Conservation (phyloP, 2,797 vertebrate genomes). For the Rhinophrynus dorsalis region DNA sequence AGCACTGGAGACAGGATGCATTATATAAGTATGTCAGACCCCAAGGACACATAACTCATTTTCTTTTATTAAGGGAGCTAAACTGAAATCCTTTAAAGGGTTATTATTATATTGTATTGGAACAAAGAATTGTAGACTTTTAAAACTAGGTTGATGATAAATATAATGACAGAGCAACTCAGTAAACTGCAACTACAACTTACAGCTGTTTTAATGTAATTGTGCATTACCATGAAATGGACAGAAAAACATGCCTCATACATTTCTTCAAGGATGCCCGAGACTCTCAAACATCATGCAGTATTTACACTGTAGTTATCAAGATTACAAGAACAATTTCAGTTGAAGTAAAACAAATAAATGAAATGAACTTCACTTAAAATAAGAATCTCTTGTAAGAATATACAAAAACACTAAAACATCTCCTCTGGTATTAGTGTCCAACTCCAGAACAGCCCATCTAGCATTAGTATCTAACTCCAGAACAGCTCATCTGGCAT, state of each 20-base stretch:
- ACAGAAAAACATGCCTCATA: slow-evolving; percentile 1
- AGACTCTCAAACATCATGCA: neutral
- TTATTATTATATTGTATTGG: slow-evolving; percentile 23
- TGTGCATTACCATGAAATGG: slow-evolving; percentile 12
- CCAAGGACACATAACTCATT: slow-evolving; percentile 47
- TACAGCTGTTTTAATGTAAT: slow-evolving; percentile 10
- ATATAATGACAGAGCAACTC: slow-evolving; percentile 20
- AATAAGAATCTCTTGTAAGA: no score
- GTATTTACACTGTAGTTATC: neutral
- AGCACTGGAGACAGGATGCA: slow-evolving; percentile 28
- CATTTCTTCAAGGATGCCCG: neutral
- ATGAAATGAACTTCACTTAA: no score
- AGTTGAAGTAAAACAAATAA: no score
- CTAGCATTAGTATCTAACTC: no score
- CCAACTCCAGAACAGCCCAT: no score
- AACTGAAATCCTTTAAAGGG: slow-evolving; percentile 37
- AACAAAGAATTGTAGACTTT: slow-evolving; percentile 30
- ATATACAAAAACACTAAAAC: no score
- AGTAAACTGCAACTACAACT: neutral
- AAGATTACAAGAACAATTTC: no score
- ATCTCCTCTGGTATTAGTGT: no score
- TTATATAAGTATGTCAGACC: slow-evolving; percentile 48
- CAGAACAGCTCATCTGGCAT: no score
- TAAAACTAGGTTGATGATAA: slow-evolving; percentile 32
- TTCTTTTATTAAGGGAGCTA: slow-evolving; percentile 37